phyloP scores from a whole-genome alignment of 2,888 invertebrate species.

The Tortricodes alternella region DNA sequence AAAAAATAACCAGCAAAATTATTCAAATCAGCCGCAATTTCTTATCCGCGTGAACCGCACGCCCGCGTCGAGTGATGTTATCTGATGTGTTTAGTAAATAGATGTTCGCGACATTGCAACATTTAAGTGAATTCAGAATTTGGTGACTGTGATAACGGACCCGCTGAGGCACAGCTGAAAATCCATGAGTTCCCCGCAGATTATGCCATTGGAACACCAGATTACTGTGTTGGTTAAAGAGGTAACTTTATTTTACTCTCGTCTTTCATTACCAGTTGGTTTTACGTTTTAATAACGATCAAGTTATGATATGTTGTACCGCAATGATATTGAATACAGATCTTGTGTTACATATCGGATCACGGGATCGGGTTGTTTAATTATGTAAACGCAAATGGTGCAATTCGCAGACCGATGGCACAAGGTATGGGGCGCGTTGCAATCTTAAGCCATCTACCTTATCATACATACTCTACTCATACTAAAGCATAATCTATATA shows the following conservation, averaged over 20 bases:
- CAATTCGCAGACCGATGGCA: conserved; percentile 4
- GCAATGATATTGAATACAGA: background rate
- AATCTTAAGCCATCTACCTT: background rate
- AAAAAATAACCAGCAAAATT: conserved; percentile 33
- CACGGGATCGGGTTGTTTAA: background rate
- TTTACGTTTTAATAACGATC: background rate
- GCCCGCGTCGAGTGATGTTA: conserved; percentile 57
- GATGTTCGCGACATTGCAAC: conserved; percentile 49
- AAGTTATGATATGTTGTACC: too few relatives aligned
- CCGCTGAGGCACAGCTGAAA: conserved; percentile 44
- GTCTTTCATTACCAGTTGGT: background rate
- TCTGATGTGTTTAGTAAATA: conserved; percentile 55
- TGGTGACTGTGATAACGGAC: conserved; percentile 55
- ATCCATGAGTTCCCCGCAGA: conserved; percentile 65
- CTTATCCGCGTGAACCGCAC: conserved; percentile 39
- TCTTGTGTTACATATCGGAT: background rate
- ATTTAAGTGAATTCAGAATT: conserved; percentile 50
- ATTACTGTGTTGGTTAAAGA: conserved; percentile 72
- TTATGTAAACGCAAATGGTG: conserved; percentile 5
- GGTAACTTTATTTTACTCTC: conserved; percentile 48
- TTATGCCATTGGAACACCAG: conserved; percentile 74
- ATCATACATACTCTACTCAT: background rate
- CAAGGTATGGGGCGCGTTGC: background rate
- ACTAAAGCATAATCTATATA: background rate
- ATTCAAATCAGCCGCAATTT: conserved; percentile 28